Evolutionary conservation across 2,113 vertebrate species (phyloP).

Genomic region (Riparia riparia): DNA sequence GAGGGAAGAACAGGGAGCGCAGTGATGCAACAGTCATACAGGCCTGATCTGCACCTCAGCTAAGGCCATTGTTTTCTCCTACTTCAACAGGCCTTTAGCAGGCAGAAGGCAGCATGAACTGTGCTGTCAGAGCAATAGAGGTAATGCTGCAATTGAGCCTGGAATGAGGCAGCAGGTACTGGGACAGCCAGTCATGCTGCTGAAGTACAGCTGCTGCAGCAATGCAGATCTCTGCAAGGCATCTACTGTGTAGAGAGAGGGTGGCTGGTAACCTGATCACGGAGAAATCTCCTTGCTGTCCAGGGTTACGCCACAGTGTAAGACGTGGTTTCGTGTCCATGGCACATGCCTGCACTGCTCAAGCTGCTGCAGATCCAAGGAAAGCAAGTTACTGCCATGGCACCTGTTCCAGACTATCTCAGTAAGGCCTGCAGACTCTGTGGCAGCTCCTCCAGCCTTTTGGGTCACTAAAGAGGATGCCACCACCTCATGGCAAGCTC

Average conservation of each 20-base stretch:
- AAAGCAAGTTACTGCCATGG: neutral
- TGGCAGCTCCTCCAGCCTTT: neutral
- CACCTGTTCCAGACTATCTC: neutral
- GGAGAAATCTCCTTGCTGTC: neutral
- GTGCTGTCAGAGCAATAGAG: neutral
- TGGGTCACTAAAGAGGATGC: fast-evolving
- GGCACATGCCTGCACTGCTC: neutral
- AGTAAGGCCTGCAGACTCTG: fast-evolving
- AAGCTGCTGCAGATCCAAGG: neutral
- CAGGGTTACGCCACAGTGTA: fast-evolving
- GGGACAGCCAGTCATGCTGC: neutral
- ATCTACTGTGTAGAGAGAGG: neutral
- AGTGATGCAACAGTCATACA: neutral
- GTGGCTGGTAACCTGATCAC: neutral
- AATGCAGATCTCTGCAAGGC: neutral
- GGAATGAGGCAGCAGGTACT: neutral
- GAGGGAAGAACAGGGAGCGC: neutral
- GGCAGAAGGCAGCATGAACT: neutral
- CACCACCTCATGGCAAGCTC: neutral
- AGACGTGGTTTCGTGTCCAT: fast-evolving
- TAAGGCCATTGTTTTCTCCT: neutral
- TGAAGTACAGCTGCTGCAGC: neutral
- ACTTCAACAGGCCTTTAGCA: neutral
- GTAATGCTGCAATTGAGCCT: neutral
- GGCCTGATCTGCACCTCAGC: neutral